phyloP scores from a whole-genome alignment of 2,888 invertebrate genomes.

The Amiota minor region DNA sequence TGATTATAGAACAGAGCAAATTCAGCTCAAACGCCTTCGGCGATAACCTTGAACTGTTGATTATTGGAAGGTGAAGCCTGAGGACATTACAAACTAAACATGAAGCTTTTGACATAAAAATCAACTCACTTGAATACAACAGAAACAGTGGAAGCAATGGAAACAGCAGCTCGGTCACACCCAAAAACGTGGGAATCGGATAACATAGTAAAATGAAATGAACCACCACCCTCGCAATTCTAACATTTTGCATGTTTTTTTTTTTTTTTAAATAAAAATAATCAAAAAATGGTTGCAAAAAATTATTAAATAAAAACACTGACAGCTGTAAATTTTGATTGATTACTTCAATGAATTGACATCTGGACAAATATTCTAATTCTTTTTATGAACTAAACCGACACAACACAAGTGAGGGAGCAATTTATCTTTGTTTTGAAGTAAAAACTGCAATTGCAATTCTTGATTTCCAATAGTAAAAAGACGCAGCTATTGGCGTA shows the following conservation, averaged over 20 bases:
- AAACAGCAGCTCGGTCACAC: not conserved
- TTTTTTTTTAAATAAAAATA: not conserved
- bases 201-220: not conserved
- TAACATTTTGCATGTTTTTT: not conserved
- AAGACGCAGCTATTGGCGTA: too few species aligned
- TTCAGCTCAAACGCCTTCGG: too few species aligned
- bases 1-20: too few species aligned
- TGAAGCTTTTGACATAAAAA: too few species aligned
- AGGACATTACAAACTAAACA: too few species aligned
- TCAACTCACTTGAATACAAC: not conserved
- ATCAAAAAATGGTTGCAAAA: not conserved
- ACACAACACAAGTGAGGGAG: not conserved
- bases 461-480: too few species aligned
- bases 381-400: constrained; percentile 20
- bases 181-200: constrained; percentile 8
- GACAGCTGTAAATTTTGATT: constrained; percentile 58
- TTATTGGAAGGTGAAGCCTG: too few species aligned
- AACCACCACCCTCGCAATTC: not conserved
- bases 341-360: constrained; percentile 60
- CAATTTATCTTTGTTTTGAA: not conserved
- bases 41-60: constrained; percentile 12
- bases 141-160: not conserved
- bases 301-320: not conserved
- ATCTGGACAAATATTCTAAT: constrained; percentile 64
- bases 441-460: not conserved